phyloP scores from a whole-genome alignment of 1,140 invertebrate species.

The Lucilia sericata region DNA sequence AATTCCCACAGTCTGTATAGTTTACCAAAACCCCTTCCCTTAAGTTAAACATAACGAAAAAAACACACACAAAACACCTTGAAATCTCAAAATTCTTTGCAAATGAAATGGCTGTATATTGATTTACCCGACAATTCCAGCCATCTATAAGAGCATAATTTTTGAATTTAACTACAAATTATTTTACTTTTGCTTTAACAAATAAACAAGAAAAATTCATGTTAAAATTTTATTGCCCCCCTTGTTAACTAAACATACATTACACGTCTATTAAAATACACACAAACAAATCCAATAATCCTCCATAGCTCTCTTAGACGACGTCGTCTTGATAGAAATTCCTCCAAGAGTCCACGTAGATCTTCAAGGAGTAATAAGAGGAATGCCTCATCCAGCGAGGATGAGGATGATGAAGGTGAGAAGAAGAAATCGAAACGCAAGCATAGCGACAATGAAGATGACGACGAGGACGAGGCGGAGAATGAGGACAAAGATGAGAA shows the following conservation, averaged over 20 bases:
- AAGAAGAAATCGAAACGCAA: constrained; percentile 38
- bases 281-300: constrained; percentile 42
- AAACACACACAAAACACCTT: background rate
- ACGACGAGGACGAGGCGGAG: constrained; percentile 52
- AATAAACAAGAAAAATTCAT: background rate
- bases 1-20: background rate
- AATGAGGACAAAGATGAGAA: constrained; percentile 49
- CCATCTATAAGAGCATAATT: background rate
- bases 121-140: background rate
- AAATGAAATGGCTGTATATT: background rate
- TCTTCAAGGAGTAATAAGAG: constrained; percentile 43
- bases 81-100: background rate
- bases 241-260: background rate
- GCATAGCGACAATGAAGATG: constrained; percentile 40
- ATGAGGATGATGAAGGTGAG: constrained; percentile 53
- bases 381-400: constrained; percentile 48
- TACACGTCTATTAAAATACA: constrained; percentile 28
- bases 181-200: background rate
- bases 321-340: constrained; percentile 61
- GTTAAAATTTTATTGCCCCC: constrained; percentile 18
- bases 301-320: constrained; percentile 62
- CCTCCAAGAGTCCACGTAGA: constrained; percentile 53
- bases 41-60: no score
- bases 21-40: background rate
- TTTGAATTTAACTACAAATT: constrained; percentile 12